Evolutionary conservation across 2,113 vertebrate genomes (phyloP), one percentile per base, ranked within the genome.

Genomic region (Diphyllodes magnificus): DNA sequence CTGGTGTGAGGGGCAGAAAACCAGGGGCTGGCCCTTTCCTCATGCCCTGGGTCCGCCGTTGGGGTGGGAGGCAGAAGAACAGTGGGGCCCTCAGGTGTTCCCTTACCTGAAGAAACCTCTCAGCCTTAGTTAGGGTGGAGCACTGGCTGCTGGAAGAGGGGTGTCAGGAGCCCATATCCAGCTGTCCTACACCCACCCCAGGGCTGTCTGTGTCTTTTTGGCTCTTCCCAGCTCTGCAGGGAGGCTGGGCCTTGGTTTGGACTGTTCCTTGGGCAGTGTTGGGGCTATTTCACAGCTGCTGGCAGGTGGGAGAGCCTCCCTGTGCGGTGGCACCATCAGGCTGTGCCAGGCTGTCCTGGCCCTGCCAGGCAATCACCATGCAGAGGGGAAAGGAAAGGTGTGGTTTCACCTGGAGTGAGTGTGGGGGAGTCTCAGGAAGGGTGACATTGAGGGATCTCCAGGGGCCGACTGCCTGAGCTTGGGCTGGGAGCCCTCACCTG

Each of bases 1-100:
- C 6, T 59, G 49, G 11, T 9, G 3, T 2, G 13, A 19, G 16
- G 6, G 17, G 2, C 27, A 76, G 42, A 24, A 45, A 44, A 71
- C 2, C n/a, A 7, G 20, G 25, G 11, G 4, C 40, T 53, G 13
- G 9, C 10, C 19, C 16, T 25, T 78, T 51, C 17, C 1, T 66
- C 8, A 0, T 30, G 11, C 19, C 21, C 50, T 54, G 54, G 3
- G 27, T 4, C 16, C 4, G 2, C 8, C 15, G 9, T 4, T 39
- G 64, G n/a, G 19, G n/a, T 65, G 50, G n/a, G 73, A 31, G 18
- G 14, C 9, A 37, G 49, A 12, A 42, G n/a, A 42, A 9, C 40
- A 16, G 28, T 3, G 10, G 13, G 10, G 20, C 24, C 45, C 31
- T 22, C 2, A 15, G 2, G 0, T 33, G 6, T 27, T 56, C 11